A percentile compares a stretch with the other conserved stretches of the same genome.
These are phyloP conservation scores for Prenolepis imparis DNA, from an alignment of 2,888 invertebrate genomes.

Conservation along the genomic window DNA sequence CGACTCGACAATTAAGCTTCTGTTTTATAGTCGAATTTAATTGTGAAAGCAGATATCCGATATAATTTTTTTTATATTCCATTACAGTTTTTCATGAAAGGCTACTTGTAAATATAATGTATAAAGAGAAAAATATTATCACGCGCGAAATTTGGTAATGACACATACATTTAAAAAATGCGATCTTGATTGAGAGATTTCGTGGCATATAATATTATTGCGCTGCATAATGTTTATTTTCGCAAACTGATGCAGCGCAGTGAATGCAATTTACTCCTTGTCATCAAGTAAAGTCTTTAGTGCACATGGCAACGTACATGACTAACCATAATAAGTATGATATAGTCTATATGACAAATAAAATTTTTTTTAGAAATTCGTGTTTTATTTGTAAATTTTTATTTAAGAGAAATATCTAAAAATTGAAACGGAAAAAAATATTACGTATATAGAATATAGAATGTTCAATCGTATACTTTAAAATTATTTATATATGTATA, in stretches of 20 bases:
- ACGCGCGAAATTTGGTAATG: background rate
- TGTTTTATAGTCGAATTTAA: constrained; percentile 57
- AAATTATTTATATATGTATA: background rate
- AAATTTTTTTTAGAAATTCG: background rate
- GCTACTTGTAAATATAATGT: background rate
- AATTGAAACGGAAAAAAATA: background rate
- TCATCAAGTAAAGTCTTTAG: constrained; percentile 29
- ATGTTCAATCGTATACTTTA: background rate
- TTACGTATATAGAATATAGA: background rate
- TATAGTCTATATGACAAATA: background rate
- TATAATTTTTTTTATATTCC: background rate
- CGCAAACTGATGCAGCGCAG: background rate
- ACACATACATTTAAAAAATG: background rate
- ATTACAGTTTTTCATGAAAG: background rate
- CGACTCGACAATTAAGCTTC: constrained; percentile 61
- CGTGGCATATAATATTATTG: background rate
- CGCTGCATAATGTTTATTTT: constrained; percentile 11
- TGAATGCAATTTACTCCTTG: constrained; percentile 31
- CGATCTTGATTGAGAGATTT: background rate
- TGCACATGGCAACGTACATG: constrained; percentile 8
- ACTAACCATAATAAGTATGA: background rate
- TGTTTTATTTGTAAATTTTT: constrained; percentile 12
- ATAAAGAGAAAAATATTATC: constrained; percentile 2
- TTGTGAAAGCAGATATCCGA: background rate
- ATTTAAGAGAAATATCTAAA: background rate